Conservation (phyloP, 2,888 invertebrate genomes). For the Agrilus biguttatus region DNA sequence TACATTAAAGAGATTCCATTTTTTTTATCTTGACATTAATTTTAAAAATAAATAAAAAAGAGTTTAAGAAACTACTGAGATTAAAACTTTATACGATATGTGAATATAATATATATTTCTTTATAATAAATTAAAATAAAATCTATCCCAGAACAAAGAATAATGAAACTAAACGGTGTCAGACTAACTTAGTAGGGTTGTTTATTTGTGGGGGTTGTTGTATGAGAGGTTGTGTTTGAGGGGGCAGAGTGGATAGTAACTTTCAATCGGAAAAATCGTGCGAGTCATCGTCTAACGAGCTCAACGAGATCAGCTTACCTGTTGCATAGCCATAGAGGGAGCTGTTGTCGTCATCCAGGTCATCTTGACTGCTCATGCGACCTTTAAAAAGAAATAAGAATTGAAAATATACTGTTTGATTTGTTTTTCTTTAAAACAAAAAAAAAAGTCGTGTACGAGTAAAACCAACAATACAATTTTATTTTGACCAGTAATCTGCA, state of each 20-base stretch:
- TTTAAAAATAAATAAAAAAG: no score
- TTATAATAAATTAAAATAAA: not conserved
- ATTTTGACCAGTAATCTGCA: no score
- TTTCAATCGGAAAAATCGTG: slow-evolving; percentile 34
- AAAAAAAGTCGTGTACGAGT: no score
- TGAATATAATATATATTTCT: no score
- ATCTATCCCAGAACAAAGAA: not conserved
- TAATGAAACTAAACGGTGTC: not conserved
- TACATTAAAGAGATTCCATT: no score
- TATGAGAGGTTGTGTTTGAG: no score
- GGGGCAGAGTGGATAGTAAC: not conserved
- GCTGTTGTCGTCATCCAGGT: slow-evolving; percentile 63
- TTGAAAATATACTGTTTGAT: not conserved
- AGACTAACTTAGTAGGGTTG: not conserved
- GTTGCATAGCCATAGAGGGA: slow-evolving; percentile 52
- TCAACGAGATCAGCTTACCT: slow-evolving; percentile 44
- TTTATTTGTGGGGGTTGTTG: not conserved
- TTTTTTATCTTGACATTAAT: no score
- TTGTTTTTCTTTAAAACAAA: no score
- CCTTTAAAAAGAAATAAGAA: slow-evolving; percentile 34
- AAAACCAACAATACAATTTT: no score
- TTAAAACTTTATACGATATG: no score
- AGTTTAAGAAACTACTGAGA: no score
- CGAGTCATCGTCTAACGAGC: slow-evolving; percentile 32
- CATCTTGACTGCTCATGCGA: slow-evolving; percentile 76